These are phyloP conservation scores for Eulemur mongoz DNA, from an alignment of 2,797 vertebrate genomes.

Conservation along the genomic window DNA sequence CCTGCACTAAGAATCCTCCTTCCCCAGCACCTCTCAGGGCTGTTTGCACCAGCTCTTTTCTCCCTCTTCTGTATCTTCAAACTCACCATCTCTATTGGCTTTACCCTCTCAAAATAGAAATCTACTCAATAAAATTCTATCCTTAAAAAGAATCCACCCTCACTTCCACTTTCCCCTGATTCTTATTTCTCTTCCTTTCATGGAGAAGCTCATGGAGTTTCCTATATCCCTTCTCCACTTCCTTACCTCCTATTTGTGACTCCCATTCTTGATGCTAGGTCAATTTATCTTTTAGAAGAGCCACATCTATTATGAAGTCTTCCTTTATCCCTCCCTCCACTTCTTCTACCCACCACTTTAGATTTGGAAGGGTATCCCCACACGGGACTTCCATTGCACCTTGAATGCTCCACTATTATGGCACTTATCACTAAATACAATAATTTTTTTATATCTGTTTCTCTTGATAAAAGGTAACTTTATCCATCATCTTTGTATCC, in stretches of 20 bases:
- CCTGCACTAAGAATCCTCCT: neutral
- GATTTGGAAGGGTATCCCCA: neutral
- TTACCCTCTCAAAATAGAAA: neutral
- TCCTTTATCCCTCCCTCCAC: neutral
- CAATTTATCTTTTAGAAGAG: neutral
- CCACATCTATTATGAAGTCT: neutral
- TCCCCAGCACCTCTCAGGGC: accelerated
- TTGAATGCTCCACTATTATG: neutral
- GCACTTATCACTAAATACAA: neutral
- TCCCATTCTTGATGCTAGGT: neutral
- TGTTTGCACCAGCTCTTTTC: neutral
- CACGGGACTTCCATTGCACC: too few relatives aligned
- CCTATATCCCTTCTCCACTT: neutral
- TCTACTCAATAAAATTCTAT: neutral
- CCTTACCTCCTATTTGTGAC: neutral
- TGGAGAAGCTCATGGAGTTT: neutral
- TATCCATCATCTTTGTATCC: neutral
- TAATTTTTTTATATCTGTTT: neutral
- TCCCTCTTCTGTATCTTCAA: neutral
- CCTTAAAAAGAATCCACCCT: neutral
- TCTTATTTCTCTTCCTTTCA: neutral
- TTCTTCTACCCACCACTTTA: neutral
- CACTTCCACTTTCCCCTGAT: neutral
- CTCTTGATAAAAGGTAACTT: neutral
- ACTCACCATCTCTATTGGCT: neutral